Base-by-base conservation (phyloP, 2,797 vertebrate genomes). In the Gadopsis bispinosus region DNA sequence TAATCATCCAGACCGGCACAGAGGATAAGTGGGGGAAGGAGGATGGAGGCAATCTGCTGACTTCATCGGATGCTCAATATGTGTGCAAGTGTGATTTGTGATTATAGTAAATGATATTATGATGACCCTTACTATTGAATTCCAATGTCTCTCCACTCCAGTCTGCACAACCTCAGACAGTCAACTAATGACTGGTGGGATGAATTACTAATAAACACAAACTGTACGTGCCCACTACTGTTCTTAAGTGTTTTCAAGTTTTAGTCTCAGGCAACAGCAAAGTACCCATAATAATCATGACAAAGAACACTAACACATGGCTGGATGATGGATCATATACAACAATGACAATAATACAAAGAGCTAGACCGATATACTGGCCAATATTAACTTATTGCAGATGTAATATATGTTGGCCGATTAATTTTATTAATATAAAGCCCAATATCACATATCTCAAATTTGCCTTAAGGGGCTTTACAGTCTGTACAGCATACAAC, bases 1-100 rank as follows among this genome's bases (percentile, higher is more conserved):
- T 81, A 85, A 89, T 89, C 85, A 79, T 7, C 16, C 47, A 0
- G 66, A 75, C 73, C 80, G 69, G 50, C 35, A 6, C 39, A 17
- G 60, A 64, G 60, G 58, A 54, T 63, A 61, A 48, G 37, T 9
- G 43, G 10, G 35, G 14, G 19, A 37, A 3, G 16, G 37, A 3
- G 6, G 51, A 39, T 35, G 47, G 22, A 41, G 19, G 58, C 47
- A 69, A 84, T 83, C 79, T 68, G 75, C 73, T 58, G 64, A 73
- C 72, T 79, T 66, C 54, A 80, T 68, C 39, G 2, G 61, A 58
- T 29, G 60, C 73, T 76, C 70, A 75, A 58, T 84, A 62, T 79
- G 75, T 79, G 75, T 58, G 64, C 26, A 17, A 19, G 56, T 17
- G 58, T 75, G 51, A 81, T 72, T 84, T 79, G 56, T 63, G 62